These are phyloP conservation scores for Adelosebastes latens DNA, from an alignment of 2,797 vertebrate species.

Conservation along the genomic window DNA sequence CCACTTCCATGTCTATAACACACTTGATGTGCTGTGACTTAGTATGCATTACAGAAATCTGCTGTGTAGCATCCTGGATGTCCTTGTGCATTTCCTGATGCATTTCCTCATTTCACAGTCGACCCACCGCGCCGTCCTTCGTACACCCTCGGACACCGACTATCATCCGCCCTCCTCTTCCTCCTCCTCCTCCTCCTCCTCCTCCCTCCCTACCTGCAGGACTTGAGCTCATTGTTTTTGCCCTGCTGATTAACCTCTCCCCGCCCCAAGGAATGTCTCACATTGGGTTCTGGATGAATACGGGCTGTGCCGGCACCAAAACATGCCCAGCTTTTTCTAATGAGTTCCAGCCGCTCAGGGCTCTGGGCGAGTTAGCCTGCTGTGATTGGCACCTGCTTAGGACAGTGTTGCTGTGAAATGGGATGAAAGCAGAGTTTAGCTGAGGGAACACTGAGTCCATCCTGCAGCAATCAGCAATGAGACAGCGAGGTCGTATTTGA, in stretches of 20 bases:
- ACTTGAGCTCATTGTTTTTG: constrained; percentile 74
- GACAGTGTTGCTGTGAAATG: constrained; percentile 33
- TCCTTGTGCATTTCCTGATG: constrained; percentile 68
- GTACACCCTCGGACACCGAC: constrained; percentile 53
- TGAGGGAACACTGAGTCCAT: constrained; percentile 2
- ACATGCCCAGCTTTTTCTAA: constrained; percentile 70
- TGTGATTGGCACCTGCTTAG: constrained; percentile 72
- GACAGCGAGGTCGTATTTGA: constrained; percentile 2
- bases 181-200: constrained; percentile 7
- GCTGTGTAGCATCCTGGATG: constrained; percentile 26
- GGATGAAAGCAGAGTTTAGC: constrained; percentile 29
- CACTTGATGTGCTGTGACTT: constrained; percentile 12
- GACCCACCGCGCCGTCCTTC: constrained; percentile 63
- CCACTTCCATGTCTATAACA: neutral
- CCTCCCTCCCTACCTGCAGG: constrained; percentile 51
- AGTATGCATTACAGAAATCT: constrained; percentile 26
- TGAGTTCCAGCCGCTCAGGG: constrained; percentile 71
- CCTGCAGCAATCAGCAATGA: constrained; percentile 11
- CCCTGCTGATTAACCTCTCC: constrained; percentile 76
- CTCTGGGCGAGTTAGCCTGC: constrained; percentile 53
- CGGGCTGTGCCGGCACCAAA: constrained; percentile 56
- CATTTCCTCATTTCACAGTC: constrained; percentile 77
- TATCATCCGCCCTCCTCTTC: constrained; percentile 40
- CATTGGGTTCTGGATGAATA: constrained; percentile 62
- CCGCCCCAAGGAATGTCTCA: constrained; percentile 74